Percentiles rank a stretch among this genome's conserved stretches.
phyloP scores from a whole-genome alignment of 2,797 vertebrate genomes.

The Typhlichthys eigenmanni region DNA sequence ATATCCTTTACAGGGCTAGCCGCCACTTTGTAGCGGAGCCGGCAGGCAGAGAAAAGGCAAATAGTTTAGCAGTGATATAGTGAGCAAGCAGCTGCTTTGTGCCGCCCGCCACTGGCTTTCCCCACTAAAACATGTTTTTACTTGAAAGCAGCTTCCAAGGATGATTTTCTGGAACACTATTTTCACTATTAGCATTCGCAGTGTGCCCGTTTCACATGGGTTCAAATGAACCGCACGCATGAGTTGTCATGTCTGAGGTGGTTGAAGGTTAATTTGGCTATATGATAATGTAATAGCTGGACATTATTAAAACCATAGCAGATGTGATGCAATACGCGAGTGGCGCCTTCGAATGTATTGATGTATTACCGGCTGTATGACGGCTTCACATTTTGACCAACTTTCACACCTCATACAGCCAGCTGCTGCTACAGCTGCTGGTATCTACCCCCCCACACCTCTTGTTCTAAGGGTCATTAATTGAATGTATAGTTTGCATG shows the following conservation, averaged over 20 bases:
- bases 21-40: slow-evolving; percentile 56
- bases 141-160: slow-evolving; percentile 47
- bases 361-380: slow-evolving; percentile 5
- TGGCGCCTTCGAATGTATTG: slow-evolving; percentile 11
- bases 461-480: slow-evolving; percentile 47
- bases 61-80: slow-evolving; percentile 70
- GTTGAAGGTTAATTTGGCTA: slow-evolving; percentile 37
- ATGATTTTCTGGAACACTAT: slow-evolving; percentile 36
- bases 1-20: slow-evolving; percentile 66
- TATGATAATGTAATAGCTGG: slow-evolving; percentile 37
- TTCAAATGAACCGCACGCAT: slow-evolving; percentile 57
- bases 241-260: slow-evolving; percentile 55
- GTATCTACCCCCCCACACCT: slow-evolving; percentile 4
- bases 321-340: slow-evolving; percentile 9
- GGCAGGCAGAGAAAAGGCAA: slow-evolving; percentile 54
- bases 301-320: slow-evolving; percentile 18
- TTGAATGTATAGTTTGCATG: slow-evolving; percentile 70
- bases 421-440: slow-evolving; percentile 20
- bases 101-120: slow-evolving; percentile 51
- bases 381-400: neutral
- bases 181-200: slow-evolving; percentile 22
- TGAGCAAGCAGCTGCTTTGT: slow-evolving; percentile 70
- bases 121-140: slow-evolving; percentile 49
- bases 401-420: neutral
- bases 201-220: slow-evolving; percentile 45